phyloP scores from a whole-genome alignment of 1,140 invertebrate genomes.

The Aphelenchoides avenae region DNA sequence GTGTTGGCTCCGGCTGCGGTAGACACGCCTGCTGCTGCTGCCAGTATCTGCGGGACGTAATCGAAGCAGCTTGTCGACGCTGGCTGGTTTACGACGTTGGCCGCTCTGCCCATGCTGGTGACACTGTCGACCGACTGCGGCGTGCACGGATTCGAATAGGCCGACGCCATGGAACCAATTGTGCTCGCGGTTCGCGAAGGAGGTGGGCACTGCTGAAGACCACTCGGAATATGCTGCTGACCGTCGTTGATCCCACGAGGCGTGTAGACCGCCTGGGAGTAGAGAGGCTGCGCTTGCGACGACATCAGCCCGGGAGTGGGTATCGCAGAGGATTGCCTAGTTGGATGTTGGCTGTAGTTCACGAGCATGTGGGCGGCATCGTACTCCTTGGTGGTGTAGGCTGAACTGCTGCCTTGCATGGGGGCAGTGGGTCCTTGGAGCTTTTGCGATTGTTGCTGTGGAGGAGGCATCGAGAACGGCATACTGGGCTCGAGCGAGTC shows the following conservation, averaged over 20 bases:
- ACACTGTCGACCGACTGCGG: not conserved
- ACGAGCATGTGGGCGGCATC: slow-evolving; percentile 40
- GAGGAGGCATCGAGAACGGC: no score
- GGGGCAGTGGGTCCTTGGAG: no score
- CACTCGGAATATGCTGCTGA: not conserved
- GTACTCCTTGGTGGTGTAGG: slow-evolving; percentile 35
- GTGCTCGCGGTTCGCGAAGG: not conserved
- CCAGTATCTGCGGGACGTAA: slow-evolving; percentile 30
- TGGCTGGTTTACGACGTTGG: not conserved
- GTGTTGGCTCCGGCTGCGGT: not conserved
- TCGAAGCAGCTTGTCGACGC: slow-evolving; percentile 19
- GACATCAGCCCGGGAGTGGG: not conserved
- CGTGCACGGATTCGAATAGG: not conserved
- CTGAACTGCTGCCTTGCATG: slow-evolving; percentile 6
- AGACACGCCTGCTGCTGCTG: slow-evolving; percentile 16
- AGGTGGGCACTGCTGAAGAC: not conserved
- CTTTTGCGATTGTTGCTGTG: slow-evolving; percentile 14
- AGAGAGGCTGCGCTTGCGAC: not conserved
- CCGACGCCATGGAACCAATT: not conserved
- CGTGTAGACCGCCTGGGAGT: not conserved
- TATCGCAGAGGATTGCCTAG: slow-evolving; percentile 21
- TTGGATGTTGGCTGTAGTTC: slow-evolving; percentile 25
- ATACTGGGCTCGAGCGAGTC: slow-evolving; percentile 19
- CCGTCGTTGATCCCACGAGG: not conserved
- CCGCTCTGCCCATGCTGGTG: not conserved